phyloP scores from a whole-genome alignment of 2,113 vertebrate genomes.

The Grammomys dolichurus region DNA sequence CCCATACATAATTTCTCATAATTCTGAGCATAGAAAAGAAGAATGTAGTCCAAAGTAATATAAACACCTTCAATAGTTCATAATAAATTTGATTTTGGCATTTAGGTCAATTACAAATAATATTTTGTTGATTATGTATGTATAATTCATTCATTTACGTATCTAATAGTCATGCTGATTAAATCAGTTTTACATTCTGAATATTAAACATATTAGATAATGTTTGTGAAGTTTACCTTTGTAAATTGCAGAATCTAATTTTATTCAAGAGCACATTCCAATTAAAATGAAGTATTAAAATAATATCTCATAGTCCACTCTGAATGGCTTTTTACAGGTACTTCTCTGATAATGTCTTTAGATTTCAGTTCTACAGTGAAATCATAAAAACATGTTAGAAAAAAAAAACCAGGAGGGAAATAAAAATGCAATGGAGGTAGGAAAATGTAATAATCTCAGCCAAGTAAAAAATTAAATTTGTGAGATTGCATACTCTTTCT shows the following conservation, averaged over 20 bases:
- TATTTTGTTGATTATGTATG: conserved; percentile 70
- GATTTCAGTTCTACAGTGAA: conserved; percentile 63
- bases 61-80: conserved; percentile 66
- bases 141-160: conserved; percentile 71
- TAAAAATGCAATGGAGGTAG: conserved; percentile 57
- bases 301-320: conserved; percentile 16
- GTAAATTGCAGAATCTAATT: conserved; percentile 56
- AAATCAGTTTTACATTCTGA: conserved; percentile 66
- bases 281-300: conserved; percentile 74
- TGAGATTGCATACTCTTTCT: conserved; percentile 62
- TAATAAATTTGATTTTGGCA: conserved; percentile 70
- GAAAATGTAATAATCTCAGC: conserved; percentile 74
- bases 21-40: conserved; percentile 48
- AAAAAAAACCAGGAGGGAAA: conserved; percentile 63
- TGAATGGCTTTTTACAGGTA: conserved; percentile 63
- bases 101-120: conserved; percentile 77
- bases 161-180: conserved; percentile 72
- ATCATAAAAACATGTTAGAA: conserved; percentile 72
- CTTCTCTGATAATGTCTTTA: conserved; percentile 67
- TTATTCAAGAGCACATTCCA: conserved; percentile 65
- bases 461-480: conserved; percentile 76
- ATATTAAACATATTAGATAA: conserved; percentile 70
- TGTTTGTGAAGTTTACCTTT: conserved; percentile 72
- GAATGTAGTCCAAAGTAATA: conserved; percentile 63
- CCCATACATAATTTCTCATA: conserved; percentile 31